Evolutionary conservation across 2,797 vertebrate species (phyloP), one percentile per base, ranked within the genome.

Genomic region (Anniella stebbinsi): DNA sequence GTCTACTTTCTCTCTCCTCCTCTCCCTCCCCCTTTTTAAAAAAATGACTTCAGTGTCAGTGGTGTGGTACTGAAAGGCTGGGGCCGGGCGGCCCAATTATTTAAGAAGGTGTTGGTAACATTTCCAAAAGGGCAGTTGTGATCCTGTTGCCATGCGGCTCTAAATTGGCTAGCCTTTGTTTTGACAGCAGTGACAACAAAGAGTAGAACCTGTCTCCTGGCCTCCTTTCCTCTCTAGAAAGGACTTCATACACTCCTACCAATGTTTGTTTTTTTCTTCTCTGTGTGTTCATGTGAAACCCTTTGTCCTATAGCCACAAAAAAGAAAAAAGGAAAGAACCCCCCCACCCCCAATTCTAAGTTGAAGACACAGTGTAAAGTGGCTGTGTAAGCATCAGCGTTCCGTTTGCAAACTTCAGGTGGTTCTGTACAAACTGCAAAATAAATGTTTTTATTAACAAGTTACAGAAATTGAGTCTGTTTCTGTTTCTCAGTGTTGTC

Each of bases 381-480:
- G 72, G 93, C 92, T 95, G 93, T 96, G 91, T 82, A 84, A 88
- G 87, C 80, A 89, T 91, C 88, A 45, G 78, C 82, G 51, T 94
- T 92, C 90, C 88, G 87, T 92, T 75, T 92, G 89, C 93, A 95
- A 94, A 96, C 92, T 95, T 95, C 91, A 95, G 96, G 96, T 97
- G 97, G 96, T 98, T 98, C 98, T 98, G 98, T 98, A 98, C 97
- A 95, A 98, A 93, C 95, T 96, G 97, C 97, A 98, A 97, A 95
- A 98, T 98, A 98, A 99, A 99, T 97, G 98, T 98, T 98, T 99
- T 98, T 99, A 98, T 97, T 97, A 97, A 96, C 96, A 97, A 94
- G 89, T 78, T 90, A 76, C 80, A 70, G 80, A 18, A 28, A 78
- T 18, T 8, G 38, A 5, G 41, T 77, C 60, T 80, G 57, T 23